phyloP scores from a whole-genome alignment of 2,888 invertebrate genomes.

The Pyrocoelia pectoralis region DNA sequence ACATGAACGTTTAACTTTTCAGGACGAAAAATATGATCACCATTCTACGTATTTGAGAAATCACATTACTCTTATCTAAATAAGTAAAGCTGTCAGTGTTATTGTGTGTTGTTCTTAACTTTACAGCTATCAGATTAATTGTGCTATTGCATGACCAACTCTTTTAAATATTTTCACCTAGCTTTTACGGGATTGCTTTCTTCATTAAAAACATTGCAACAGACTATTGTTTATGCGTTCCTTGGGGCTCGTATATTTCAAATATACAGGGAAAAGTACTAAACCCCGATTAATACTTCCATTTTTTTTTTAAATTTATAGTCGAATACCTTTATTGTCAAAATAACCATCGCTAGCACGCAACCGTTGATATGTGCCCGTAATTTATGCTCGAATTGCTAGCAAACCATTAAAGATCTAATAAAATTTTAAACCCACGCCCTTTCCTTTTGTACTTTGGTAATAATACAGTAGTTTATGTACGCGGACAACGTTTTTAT shows the following conservation, averaged over 20 bases:
- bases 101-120: conserved; percentile 38
- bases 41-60: conserved; percentile 30
- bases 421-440: conserved; percentile 12
- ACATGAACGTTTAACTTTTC: conserved; percentile 22
- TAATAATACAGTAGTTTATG: conserved; percentile 9
- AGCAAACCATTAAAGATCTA: conserved; percentile 9
- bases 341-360: conserved; percentile 20
- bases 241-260: conserved; percentile 26
- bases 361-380: not conserved
- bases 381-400: conserved; percentile 11
- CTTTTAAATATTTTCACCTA: conserved; percentile 44
- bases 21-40: conserved; percentile 23
- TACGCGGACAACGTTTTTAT: not conserved
- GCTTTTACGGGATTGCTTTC: conserved; percentile 44
- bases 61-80: conserved; percentile 34
- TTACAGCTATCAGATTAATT: conserved; percentile 48
- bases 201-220: conserved; percentile 39
- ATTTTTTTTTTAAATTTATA: conserved; percentile 29
- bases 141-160: conserved; percentile 45
- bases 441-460: conserved; percentile 5
- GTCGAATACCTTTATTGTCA: conserved; percentile 23
- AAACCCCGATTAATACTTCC: conserved; percentile 30
- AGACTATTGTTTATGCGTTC: conserved; percentile 33
- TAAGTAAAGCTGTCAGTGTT: conserved; percentile 37
- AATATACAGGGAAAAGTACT: conserved; percentile 32